phyloP scores from a whole-genome alignment of 2,797 vertebrate species.

The Neoniphon sammara region DNA sequence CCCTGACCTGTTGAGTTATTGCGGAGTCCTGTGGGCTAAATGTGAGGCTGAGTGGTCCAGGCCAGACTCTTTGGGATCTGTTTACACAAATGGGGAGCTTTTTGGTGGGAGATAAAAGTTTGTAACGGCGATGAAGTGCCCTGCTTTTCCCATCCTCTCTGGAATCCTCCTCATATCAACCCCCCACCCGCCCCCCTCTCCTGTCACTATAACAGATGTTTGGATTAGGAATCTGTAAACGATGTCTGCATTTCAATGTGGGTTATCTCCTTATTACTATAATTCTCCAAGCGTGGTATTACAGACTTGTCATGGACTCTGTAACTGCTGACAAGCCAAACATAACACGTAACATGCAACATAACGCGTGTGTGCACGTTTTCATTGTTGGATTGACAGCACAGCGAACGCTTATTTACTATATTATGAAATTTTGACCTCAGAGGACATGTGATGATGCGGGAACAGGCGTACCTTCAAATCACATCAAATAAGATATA shows the following conservation, averaged over 20 bases:
- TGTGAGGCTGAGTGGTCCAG: constrained; percentile 71
- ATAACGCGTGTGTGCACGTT: constrained; percentile 16
- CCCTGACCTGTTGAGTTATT: constrained; percentile 89
- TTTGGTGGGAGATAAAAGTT: constrained; percentile 91
- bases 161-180: constrained; percentile 72
- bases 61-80: constrained; percentile 85
- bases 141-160: constrained; percentile 90
- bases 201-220: constrained; percentile 98
- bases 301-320: constrained; percentile 85
- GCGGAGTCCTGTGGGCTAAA: constrained; percentile 82
- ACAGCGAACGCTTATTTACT: background rate
- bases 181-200: constrained; percentile 83
- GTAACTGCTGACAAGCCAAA: constrained; percentile 57
- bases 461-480: constrained; percentile 24
- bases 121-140: constrained; percentile 89
- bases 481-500: constrained; percentile 39
- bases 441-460: constrained; percentile 39
- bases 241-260: constrained; percentile 93
- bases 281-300: constrained; percentile 88
- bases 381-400: background rate
- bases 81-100: constrained; percentile 94
- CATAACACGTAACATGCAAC: constrained; percentile 49
- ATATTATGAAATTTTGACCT: constrained; percentile 37
- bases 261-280: constrained; percentile 93
- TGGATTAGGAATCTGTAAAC: constrained; percentile 96